These are phyloP conservation scores for Lophura nycthemera DNA, from an alignment of 2,113 vertebrate genomes.

Conservation along the genomic window DNA sequence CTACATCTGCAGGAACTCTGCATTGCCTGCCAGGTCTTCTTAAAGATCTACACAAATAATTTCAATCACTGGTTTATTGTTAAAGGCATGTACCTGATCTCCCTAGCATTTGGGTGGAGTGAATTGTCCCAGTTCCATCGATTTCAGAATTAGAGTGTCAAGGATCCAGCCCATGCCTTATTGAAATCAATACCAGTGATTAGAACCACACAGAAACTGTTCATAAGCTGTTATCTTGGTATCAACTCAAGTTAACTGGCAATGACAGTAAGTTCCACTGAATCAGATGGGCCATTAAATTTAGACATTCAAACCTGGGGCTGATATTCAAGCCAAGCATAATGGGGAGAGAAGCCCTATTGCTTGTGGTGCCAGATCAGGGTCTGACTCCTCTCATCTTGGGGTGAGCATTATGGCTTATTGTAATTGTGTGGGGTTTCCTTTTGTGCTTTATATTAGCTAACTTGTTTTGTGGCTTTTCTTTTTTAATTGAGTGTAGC, in stretches of 20 bases:
- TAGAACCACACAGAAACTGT: slow-evolving; percentile 40
- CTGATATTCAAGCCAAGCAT: background rate
- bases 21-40: background rate
- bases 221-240: slow-evolving; percentile 60
- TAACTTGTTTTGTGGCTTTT: background rate
- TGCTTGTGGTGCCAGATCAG: background rate
- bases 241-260: slow-evolving; percentile 51
- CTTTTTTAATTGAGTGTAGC: background rate
- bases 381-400: background rate
- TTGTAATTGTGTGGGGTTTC: background rate
- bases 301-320: background rate
- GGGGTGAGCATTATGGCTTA: background rate
- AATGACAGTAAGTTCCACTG: slow-evolving; percentile 53
- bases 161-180: slow-evolving; percentile 44
- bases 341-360: fast-evolving
- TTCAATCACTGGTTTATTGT: slow-evolving; percentile 55
- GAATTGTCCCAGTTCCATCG: slow-evolving; percentile 34
- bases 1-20: background rate
- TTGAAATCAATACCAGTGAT: slow-evolving; percentile 67
- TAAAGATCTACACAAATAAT: slow-evolving; percentile 35
- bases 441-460: background rate
- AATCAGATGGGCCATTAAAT: slow-evolving; percentile 59
- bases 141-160: slow-evolving; percentile 60
- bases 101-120: background rate
- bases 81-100: slow-evolving; percentile 60